Evolutionary conservation across 2,797 vertebrate species (phyloP), one percentile per base, ranked within the genome.

Genomic region (Enteromius viviparus): DNA sequence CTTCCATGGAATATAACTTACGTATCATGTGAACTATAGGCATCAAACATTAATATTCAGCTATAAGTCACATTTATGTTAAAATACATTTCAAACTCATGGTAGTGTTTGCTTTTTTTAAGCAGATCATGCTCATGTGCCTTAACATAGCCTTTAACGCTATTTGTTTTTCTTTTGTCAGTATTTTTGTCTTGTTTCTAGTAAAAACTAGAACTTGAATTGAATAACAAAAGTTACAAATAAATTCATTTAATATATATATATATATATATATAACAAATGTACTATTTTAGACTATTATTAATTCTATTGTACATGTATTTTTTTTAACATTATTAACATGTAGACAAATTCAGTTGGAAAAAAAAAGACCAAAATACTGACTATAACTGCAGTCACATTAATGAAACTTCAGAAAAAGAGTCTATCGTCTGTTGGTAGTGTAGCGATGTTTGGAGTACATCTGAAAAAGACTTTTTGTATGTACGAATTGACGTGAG

Each of bases 31-130:
- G 51, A 26, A 53, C 71, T 53, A 74, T 21, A 53, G 19, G 47
- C 49, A 53, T 76, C 32, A 58, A 17, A 76, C 6, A n/a, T 58
- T 74, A 74, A 76, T 58, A 76, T 40, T 58, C 12, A 76, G 34
- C 51, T 76, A 32, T 12, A 8, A 32, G 12, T 76, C 51, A 58
- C 51, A 58, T 74, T 53, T 53, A 53, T 53, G 19, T 19, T n/a
- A 8, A n/a, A 53, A 34, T 14, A 58, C 53, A 75, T 75, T 37
- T 74, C 69, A 32, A 49, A 45, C 1, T 51, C 23, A 49, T 19
- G 26, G 70, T 51, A 32, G 70, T 12, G 47, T 71, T 70, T 8
- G n/a, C 4, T 6, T 40, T 68, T 66, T n/a, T 37, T 9, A 70
- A 70, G 26, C 68, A 45, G 68, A 37, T 34, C 3, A 1, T 1